Evolutionary conservation across 2,113 vertebrate species (phyloP), one percentile per base, ranked within the genome.

Genomic region (Sphyrna mokarran): DNA sequence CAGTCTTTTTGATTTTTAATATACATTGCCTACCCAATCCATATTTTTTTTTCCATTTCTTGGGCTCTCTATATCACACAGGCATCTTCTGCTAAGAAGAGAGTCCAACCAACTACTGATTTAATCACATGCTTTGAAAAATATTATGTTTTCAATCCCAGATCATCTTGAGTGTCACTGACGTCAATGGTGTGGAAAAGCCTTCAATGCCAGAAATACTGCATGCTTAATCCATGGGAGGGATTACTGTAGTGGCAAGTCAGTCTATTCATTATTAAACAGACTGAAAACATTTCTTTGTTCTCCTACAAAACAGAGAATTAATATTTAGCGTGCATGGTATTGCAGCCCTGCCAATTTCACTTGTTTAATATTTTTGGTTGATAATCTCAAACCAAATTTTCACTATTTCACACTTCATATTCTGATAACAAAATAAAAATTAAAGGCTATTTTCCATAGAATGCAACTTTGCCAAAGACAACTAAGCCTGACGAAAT

Each of bases 251-350:
- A 70, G 23, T 48, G 69, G 40, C 23, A 54, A 76, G 37, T 72
- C 68, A 72, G 13, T 70, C 37, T 72, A 95, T 95, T 72, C 43
- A 95, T 95, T 95, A 95, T 95, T 95, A 70, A 95, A 33, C 69
- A 72, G 43, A 23, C 40, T 48, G 40, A 40, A 95, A 95, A 95
- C 68, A 43, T 43, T 95, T 76, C 69, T 95, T 72, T 68, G 61
- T 93, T 66, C 89, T 93, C 5, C 89, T 93, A 68, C 33, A 37
- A 6, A 66, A 66, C 89, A 66, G 89, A 37, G 14, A 93, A 66
- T 93, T 66, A 40, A 93, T 90, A 90, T 29, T 61, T 43, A 43
- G 66, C 37, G 13, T 94, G 23, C 40, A 94, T 43, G n/a, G 11
- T 20, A 37, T 63, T 93, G 16, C n/a, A 94, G 58, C 89, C 22